phyloP scores from a whole-genome alignment of 2,113 vertebrate genomes.

The Hippocampus guttulatus region DNA sequence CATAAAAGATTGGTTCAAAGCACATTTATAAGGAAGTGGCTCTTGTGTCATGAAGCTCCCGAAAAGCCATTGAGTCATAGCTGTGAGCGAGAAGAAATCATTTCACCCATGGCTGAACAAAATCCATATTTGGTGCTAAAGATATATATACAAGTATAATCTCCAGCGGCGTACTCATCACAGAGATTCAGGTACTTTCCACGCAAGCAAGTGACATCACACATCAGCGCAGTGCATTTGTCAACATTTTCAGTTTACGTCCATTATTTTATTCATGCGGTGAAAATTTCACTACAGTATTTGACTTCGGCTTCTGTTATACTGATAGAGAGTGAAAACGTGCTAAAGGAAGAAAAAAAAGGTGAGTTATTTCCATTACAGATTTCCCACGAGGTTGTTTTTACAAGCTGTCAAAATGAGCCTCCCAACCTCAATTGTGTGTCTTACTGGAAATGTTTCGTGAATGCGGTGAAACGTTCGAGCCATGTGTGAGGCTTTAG shows the following conservation, averaged over 20 bases:
- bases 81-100: background rate
- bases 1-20: background rate
- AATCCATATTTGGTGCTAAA: background rate
- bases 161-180: background rate
- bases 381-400: background rate
- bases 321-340: background rate
- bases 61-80: background rate
- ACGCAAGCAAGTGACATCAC: background rate
- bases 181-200: slow-evolving; percentile 2
- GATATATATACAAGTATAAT: no score
- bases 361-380: background rate
- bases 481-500: background rate
- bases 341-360: background rate
- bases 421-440: background rate
- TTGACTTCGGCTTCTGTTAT: background rate
- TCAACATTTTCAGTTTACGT: background rate
- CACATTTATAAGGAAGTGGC: no score
- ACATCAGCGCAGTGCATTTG: background rate
- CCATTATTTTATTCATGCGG: background rate
- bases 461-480: background rate
- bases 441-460: background rate
- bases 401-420: slow-evolving; percentile 6
- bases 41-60: no score
- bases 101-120: background rate
- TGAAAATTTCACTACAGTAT: background rate